A percentile compares a stretch with the other conserved stretches of the same genome.
Evolutionary conservation across 2,797 vertebrate genomes (phyloP).

Genomic region (Hydrophis major): DNA sequence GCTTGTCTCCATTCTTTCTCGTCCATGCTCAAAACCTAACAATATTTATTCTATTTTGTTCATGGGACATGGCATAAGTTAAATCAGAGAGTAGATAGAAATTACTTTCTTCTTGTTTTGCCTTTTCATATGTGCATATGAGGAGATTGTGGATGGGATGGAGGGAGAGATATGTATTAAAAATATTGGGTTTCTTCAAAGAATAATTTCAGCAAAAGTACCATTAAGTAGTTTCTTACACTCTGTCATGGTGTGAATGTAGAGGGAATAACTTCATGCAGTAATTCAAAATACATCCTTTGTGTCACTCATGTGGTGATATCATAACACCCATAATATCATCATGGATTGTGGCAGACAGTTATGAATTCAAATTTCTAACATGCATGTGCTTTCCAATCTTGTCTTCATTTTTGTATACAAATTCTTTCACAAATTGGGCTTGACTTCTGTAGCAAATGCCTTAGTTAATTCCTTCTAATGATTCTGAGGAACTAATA

Average conservation of each 20-base stretch:
- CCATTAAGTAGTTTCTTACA: not conserved
- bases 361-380: not conserved
- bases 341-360: not conserved
- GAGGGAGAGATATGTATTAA: too few species aligned
- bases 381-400: not conserved
- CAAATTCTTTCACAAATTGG: not conserved
- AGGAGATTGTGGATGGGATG: not conserved
- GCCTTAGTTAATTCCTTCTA: not conserved
- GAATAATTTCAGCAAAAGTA: not conserved
- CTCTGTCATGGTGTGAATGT: not conserved
- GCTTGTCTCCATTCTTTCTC: too few species aligned
- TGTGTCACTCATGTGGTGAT: not conserved
- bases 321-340: not conserved
- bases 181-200: not conserved
- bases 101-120: not conserved
- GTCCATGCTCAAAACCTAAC: too few species aligned
- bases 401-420: conserved; percentile 3
- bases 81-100: not conserved
- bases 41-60: not conserved
- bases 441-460: not conserved
- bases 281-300: not conserved
- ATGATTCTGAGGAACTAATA: not conserved
- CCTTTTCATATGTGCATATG: not conserved
- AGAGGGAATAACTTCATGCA: not conserved
- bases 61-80: not conserved